phyloP scores from a whole-genome alignment of 2,888 invertebrate species.

The Drosophila phalerata region DNA sequence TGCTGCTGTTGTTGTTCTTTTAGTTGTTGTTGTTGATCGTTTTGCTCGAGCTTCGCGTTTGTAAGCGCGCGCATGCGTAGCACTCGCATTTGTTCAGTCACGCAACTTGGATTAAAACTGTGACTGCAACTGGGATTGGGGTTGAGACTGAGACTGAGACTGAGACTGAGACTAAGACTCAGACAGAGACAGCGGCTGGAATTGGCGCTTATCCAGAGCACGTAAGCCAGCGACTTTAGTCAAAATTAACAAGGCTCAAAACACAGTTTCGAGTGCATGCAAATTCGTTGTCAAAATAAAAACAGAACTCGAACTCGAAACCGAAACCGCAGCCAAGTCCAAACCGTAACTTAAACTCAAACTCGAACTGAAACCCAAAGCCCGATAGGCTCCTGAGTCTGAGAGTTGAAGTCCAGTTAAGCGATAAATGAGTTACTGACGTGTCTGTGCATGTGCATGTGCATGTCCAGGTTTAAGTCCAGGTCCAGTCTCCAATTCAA shows the following conservation, averaged over 20 bases:
- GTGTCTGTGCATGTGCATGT: conserved; percentile 72
- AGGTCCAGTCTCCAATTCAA: conserved; percentile 35
- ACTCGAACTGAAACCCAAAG: not conserved
- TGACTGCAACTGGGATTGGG: conserved; percentile 26
- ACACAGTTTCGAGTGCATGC: conserved; percentile 84
- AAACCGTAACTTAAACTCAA: conserved; percentile 14
- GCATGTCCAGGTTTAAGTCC: conserved; percentile 58
- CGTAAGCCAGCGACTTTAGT: conserved; percentile 70
- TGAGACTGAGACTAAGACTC: no score
- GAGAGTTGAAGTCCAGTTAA: conserved; percentile 62
- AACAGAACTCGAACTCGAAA: conserved; percentile 46
- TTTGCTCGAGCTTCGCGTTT: conserved; percentile 70
- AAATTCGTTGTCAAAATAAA: conserved; percentile 83
- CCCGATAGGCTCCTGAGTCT: not conserved
- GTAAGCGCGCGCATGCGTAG: conserved; percentile 84
- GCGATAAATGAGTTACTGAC: conserved; percentile 82
- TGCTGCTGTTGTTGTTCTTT: conserved; percentile 17
- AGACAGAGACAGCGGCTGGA: no score
- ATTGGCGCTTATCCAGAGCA: conserved; percentile 62
- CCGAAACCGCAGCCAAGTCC: conserved; percentile 14
- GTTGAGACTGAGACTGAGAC: conserved; percentile 32
- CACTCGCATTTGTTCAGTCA: conserved; percentile 72
- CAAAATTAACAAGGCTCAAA: conserved; percentile 83
- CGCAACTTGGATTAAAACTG: conserved; percentile 58
- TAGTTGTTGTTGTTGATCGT: conserved; percentile 37